These are phyloP conservation scores for Capitella teleta DNA, from an alignment of 1,140 invertebrate species.

Conservation along the genomic window DNA sequence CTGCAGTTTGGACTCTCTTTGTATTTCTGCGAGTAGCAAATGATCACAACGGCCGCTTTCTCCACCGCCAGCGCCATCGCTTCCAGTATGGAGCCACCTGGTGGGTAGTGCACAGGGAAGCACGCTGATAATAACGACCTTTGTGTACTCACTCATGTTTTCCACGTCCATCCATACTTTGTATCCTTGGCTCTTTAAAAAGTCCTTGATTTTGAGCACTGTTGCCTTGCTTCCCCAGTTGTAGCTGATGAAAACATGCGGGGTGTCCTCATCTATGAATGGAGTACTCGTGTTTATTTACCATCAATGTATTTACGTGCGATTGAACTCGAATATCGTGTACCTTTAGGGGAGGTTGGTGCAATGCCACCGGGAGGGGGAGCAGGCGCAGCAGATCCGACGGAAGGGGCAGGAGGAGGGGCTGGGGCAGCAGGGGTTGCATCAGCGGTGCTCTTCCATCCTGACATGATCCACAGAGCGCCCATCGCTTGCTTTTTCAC, in stretches of 20 bases:
- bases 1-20: constrained; percentile 19
- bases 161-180: constrained; percentile 20
- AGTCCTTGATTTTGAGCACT: constrained; percentile 20
- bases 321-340: background rate
- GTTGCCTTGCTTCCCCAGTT: constrained; percentile 22
- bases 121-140: no score
- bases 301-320: background rate
- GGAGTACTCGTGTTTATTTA: background rate
- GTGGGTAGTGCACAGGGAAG: no score
- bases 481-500: background rate
- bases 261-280: background rate
- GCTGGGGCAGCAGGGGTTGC: no score
- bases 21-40: constrained; percentile 18
- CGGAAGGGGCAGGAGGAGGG: background rate
- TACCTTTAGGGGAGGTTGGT: background rate
- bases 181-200: constrained; percentile 14
- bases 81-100: constrained; percentile 14
- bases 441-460: no score
- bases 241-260: constrained; percentile 33
- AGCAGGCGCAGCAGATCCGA: background rate
- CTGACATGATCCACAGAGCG: constrained; percentile 6
- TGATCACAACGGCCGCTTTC: constrained; percentile 13
- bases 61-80: constrained; percentile 18
- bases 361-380: background rate
- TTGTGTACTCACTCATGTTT: constrained; percentile 14